Conservation (phyloP, 2,797 vertebrate species). For the Stomatorhinus walkeri region DNA sequence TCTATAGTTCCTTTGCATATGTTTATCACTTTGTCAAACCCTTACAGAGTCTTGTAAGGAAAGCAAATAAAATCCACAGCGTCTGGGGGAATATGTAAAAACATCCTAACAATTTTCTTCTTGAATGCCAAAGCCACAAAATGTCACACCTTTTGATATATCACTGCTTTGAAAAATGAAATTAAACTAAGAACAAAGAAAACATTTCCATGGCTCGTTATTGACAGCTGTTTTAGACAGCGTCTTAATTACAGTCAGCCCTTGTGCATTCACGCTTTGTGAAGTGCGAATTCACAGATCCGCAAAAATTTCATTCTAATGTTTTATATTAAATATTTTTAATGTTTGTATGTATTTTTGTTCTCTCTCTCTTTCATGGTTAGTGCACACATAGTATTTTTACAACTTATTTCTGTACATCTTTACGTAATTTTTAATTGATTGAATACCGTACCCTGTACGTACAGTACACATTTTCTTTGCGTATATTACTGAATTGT, state of each 20-base stretch:
- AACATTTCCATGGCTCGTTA: neutral
- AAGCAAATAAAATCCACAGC: neutral
- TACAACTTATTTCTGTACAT: too few species aligned
- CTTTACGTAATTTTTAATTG: too few species aligned
- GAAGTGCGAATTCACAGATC: too few species aligned
- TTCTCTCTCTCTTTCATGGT: too few species aligned
- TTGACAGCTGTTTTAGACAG: neutral
- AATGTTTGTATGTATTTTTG: too few species aligned
- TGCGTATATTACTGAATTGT: too few species aligned
- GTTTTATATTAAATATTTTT: too few species aligned
- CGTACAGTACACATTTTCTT: too few species aligned
- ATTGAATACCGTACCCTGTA: too few species aligned
- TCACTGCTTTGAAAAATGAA: neutral
- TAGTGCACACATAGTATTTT: too few species aligned
- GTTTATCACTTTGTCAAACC: neutral
- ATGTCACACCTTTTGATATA: neutral
- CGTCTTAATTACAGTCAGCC: neutral
- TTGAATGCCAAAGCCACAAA: neutral
- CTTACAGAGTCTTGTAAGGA: neutral
- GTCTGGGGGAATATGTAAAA: neutral
- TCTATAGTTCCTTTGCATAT: neutral
- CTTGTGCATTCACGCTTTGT: too few species aligned
- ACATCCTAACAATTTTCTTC: neutral
- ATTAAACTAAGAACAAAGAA: neutral
- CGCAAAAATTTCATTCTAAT: too few species aligned